Conservation (phyloP, 2,797 vertebrate genomes). For the Alca torda region DNA sequence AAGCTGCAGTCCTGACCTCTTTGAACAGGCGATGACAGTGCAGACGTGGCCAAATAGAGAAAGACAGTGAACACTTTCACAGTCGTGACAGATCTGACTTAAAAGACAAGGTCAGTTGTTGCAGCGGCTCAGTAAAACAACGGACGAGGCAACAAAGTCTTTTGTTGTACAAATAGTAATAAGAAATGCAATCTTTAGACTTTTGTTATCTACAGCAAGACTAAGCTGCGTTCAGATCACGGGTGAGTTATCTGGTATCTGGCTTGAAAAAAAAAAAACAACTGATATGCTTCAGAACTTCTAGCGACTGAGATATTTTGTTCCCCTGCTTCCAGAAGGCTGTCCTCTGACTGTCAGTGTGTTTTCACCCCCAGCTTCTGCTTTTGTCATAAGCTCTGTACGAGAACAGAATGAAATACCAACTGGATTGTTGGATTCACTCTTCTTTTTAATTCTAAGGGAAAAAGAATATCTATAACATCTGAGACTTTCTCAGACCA, state of each 20-base stretch:
- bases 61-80: neutral
- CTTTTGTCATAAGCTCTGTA: neutral
- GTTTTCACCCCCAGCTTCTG: neutral
- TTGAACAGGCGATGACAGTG: neutral
- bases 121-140: neutral
- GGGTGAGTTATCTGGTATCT: neutral
- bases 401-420: neutral
- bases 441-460: neutral
- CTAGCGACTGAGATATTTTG: neutral
- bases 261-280: neutral
- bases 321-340: neutral
- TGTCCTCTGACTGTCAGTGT: neutral
- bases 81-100: neutral
- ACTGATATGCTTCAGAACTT: neutral
- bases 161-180: neutral
- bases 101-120: neutral
- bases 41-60: neutral
- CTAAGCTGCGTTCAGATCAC: neutral
- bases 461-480: neutral
- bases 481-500: neutral
- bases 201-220: neutral
- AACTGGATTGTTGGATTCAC: neutral
- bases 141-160: neutral
- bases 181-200: neutral
- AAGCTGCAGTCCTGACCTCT: slow-evolving; percentile 8